Evolutionary conservation across 2,888 invertebrate species (phyloP), one percentile per base, ranked within the genome.

Genomic region (Gastrophysa polygoni): DNA sequence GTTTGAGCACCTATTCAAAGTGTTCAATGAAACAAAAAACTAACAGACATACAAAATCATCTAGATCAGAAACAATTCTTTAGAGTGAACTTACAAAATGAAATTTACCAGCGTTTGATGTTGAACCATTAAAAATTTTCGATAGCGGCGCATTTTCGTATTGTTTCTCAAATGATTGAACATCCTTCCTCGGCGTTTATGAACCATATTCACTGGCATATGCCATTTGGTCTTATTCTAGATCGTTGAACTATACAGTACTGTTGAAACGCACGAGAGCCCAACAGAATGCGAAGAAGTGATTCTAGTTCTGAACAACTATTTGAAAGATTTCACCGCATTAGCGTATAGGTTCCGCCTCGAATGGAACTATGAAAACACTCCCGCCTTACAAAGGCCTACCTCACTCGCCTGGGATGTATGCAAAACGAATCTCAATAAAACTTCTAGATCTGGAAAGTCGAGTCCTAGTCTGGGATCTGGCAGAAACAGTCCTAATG

Each of bases 371-470:
- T 97, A 94, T 78, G 97, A 97, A 78, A 91, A 92, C 70, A 93
- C 96, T 1, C 91, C 93, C 4, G 87, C 89, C 21, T 91, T 91
- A 0, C 88, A 95, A 75, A 85, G 95, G 72, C 95, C 95, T 0
- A 92, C 91, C 48, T 95, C 96, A 16, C 83, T 98, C 57, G 92
- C 98, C 0, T 98, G 98, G 98, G 97, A 97, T 82, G 91, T 98
- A 43, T 87, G 96, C 64, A 98, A 97, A 82, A 92, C 93, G 43
- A 93, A 79, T 68, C 71, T 76, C 63, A 79, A 68, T 63, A 82
- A 75, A 70, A 71, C 71, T 71, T 68, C 78, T 75, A 68, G 78
- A 70, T 77, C 81, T 10, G 82, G 83, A 52, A 84, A 84, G 71
- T 81, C 80, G 0, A 82, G 78, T 62, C 82, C 82, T 55, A 84